Base-by-base conservation (phyloP, 1,140 invertebrate genomes). In the Hypothenemus hampei region DNA sequence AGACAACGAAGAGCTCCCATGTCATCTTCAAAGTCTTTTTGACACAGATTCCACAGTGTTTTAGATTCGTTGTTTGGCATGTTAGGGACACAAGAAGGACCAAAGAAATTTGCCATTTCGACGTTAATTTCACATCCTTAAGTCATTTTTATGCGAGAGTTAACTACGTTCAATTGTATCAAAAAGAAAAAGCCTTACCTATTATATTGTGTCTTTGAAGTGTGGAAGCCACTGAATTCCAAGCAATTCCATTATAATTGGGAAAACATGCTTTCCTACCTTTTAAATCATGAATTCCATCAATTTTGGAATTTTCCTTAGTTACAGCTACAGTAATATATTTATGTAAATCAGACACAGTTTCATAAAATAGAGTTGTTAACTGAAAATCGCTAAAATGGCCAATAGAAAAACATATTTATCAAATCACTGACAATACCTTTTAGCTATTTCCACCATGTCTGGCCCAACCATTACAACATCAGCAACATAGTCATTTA, bases 1-100 rank as follows among this genome's bases (percentile, higher is more conserved):
- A 97, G 74, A 67, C 91, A 93, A 57, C 83, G 75, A 44, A 96
- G 79, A 3, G 91, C 86, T 3, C 85, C 78, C 58, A 76, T 68
- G 49, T 81, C 78, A 2, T 76, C 80, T 40, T 69, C 65, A 45
- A 78, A 74, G 11, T 58, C 45, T 19, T 22, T 37, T 24, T 62
- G 46, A 36, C 64, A 67, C 11, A 33, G 26, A 41, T 62, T 53
- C 22, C 46, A 46, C 18, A 65, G 15, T 11, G 29, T 57, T 39
- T 51, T 40, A 15, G 52, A 44, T 18, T 23, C 18, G 24, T 63
- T 54, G 29, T 50, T 37, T 0, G 60, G 60, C 40, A 65, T 33
- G 13, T 77, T 73, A 24, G 79, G 79, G 3, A 81, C 75, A 49
- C 83, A 86, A 21, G 79, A 78, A 16, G 78, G 67, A 4, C 72